Conservation (phyloP, 2,113 vertebrate species). For the Eidolon helvum region DNA sequence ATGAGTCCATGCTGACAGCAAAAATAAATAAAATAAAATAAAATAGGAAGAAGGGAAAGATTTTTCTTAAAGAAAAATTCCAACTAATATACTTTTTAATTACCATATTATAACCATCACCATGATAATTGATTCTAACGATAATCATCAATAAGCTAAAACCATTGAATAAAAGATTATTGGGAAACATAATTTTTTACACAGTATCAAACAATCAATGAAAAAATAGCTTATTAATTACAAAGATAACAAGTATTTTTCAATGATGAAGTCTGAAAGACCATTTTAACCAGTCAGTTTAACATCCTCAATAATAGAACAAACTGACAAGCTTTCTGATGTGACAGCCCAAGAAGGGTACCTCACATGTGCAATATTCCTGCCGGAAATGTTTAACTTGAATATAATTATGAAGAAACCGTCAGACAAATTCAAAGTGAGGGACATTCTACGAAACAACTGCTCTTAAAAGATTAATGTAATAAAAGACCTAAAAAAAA, state of each 20-base stretch:
- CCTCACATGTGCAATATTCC: neutral
- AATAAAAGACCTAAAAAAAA: neutral
- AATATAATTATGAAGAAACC: neutral
- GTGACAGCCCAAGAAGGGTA: neutral
- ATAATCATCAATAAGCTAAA: neutral
- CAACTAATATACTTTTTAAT: neutral
- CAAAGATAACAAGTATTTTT: neutral
- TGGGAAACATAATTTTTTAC: neutral
- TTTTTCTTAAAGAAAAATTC: neutral
- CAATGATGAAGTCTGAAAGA: neutral
- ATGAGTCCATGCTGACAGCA: neutral
- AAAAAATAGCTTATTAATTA: neutral
- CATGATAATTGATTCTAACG: neutral
- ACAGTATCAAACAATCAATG: neutral
- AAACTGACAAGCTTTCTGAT: neutral
- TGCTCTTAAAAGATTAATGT: neutral
- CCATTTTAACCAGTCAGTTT: neutral
- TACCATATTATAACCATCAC: neutral
- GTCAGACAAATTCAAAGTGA: neutral
- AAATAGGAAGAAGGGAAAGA: neutral
- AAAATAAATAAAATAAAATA: neutral
- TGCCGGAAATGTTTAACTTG: neutral
- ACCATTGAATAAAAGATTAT: neutral
- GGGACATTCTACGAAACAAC: neutral
- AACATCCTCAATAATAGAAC: neutral